phyloP scores from a whole-genome alignment of 2,797 vertebrate species.

The Delichon dasypus region DNA sequence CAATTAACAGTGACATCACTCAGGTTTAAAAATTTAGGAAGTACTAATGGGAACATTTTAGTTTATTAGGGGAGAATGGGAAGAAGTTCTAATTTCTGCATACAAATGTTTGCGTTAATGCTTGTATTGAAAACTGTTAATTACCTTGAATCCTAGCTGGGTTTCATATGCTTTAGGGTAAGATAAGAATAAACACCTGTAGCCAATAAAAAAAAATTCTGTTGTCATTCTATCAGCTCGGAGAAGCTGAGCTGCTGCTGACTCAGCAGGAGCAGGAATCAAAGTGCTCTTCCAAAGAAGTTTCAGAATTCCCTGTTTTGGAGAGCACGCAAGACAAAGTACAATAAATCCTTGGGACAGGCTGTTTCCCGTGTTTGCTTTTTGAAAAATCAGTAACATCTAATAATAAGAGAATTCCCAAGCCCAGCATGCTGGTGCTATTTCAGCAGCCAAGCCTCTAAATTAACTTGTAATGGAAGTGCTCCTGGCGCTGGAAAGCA shows the following conservation, averaged over 20 bases:
- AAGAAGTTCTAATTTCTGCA: too few species aligned
- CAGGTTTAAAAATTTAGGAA: too few species aligned
- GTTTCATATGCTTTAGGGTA: too few species aligned
- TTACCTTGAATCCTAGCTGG: too few species aligned
- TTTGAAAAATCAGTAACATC: neutral
- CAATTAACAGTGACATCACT: neutral
- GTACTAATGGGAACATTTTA: too few species aligned
- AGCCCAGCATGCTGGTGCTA: neutral
- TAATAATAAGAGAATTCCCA: neutral
- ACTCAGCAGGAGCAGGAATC: neutral
- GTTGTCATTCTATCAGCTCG: neutral
- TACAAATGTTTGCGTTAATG: too few species aligned
- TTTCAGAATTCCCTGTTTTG: neutral
- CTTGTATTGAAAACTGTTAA: too few species aligned
- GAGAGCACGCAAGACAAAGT: neutral
- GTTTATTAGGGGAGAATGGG: too few species aligned
- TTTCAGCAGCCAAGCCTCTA: neutral
- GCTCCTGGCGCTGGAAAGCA: neutral
- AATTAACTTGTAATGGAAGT: neutral
- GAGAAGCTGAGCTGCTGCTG: slow-evolving; percentile 9
- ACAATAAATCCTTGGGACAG: neutral
- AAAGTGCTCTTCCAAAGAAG: neutral
- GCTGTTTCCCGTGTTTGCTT: neutral
- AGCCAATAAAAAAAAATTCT: neutral
- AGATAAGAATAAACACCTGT: too few species aligned